These are phyloP conservation scores for Ametastegia equiseti DNA, from an alignment of 2,888 invertebrate species.

Conservation along the genomic window DNA sequence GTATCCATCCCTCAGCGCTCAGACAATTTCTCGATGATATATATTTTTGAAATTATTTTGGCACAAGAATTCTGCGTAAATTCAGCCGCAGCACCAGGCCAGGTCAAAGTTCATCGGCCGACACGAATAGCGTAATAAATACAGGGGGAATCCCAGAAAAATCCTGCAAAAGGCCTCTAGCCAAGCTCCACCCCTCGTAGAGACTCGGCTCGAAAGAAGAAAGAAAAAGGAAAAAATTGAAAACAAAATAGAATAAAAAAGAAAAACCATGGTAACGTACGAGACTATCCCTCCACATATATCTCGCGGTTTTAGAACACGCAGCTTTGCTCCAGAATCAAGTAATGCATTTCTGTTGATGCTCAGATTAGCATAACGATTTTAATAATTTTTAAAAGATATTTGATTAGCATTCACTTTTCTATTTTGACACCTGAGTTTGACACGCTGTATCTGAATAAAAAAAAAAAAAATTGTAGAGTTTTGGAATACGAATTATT, in stretches of 20 bases:
- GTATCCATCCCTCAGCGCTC: not conserved
- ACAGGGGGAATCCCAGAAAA: slow-evolving; percentile 24
- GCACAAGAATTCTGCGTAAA: slow-evolving; percentile 38
- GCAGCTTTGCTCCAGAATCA: not conserved
- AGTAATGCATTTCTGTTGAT: not conserved
- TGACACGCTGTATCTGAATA: too few relatives aligned
- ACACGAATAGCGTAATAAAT: slow-evolving; percentile 25
- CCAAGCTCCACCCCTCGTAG: slow-evolving; percentile 26
- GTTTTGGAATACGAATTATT: too few relatives aligned
- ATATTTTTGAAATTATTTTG: not conserved
- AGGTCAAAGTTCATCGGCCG: slow-evolving; percentile 41
- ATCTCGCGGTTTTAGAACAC: not conserved
- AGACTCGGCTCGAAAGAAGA: not conserved
- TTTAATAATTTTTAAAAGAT: too few relatives aligned
- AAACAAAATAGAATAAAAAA: not conserved
- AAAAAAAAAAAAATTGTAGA: too few relatives aligned
- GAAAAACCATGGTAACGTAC: not conserved
- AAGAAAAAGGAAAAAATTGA: not conserved
- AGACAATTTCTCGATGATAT: slow-evolving; percentile 13
- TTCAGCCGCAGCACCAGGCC: not conserved
- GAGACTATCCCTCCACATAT: not conserved
- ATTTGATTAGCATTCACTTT: too few relatives aligned
- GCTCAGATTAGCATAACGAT: too few relatives aligned
- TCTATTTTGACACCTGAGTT: too few relatives aligned
- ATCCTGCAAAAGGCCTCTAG: slow-evolving; percentile 27